Percentiles rank a stretch among this genome's conserved stretches.
Evolutionary conservation across 2,888 invertebrate genomes (phyloP).

Genomic region (Metacarcinus magister): DNA sequence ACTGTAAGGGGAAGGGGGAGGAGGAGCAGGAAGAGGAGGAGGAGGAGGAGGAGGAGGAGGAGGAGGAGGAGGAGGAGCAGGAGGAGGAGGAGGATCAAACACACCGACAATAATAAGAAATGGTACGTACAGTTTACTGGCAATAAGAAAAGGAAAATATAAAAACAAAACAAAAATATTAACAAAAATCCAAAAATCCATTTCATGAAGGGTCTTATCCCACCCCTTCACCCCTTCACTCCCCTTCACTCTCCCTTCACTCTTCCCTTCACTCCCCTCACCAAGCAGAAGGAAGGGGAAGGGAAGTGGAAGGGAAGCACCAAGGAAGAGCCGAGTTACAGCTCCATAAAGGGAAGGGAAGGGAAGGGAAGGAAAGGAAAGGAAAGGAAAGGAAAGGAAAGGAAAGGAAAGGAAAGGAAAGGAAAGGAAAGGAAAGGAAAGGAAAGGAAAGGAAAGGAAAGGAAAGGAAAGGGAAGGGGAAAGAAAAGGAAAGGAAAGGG

Average conservation of each 20-base stretch:
- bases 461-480: background rate
- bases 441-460: background rate
- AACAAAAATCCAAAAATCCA: too few species aligned
- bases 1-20: background rate
- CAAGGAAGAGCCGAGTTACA: too few species aligned
- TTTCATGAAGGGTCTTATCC: background rate
- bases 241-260: background rate
- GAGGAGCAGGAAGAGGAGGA: background rate
- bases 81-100: background rate
- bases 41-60: background rate
- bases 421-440: background rate
- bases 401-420: background rate
- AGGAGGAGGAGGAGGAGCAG: conserved; percentile 22
- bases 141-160: background rate
- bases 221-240: too few species aligned
- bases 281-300: background rate
- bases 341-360: background rate
- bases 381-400: too few species aligned
- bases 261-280: background rate
- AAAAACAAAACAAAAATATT: background rate
- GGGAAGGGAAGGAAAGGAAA: background rate
- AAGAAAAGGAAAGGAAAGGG: background rate
- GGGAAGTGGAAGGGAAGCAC: too few species aligned
- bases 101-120: background rate
- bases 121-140: background rate